A percentile compares a stretch with the other conserved stretches of the same genome.
Conservation (phyloP, 2,113 vertebrate species). For the Vulpes lagopus region DNA sequence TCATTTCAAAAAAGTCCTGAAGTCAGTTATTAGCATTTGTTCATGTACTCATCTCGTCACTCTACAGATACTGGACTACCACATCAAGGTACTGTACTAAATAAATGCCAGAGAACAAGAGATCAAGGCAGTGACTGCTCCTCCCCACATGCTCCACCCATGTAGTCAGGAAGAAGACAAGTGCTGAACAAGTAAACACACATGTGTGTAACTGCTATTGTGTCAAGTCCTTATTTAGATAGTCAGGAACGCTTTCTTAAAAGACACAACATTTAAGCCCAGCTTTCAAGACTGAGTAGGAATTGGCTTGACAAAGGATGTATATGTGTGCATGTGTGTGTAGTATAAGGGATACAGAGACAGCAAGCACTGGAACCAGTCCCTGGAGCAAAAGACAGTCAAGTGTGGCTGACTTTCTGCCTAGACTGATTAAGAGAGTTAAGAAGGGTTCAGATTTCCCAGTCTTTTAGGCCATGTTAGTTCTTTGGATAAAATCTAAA, state of each 20-base stretch:
- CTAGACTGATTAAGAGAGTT: not conserved
- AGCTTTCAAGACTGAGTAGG: not conserved
- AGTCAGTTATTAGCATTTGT: not conserved
- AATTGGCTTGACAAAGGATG: not conserved
- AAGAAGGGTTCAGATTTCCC: not conserved
- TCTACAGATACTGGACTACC: not conserved
- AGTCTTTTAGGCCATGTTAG: not conserved
- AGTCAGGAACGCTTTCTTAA: not conserved
- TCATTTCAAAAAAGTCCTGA: not conserved
- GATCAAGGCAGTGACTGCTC: not conserved
- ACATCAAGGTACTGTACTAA: too few relatives aligned
- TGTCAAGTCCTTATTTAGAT: not conserved
- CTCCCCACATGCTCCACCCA: not conserved
- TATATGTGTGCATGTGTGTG: not conserved
- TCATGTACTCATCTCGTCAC: not conserved
- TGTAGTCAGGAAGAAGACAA: not conserved
- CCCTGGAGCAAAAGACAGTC: not conserved
- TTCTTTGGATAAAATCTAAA: conserved; percentile 36
- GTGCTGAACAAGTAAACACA: not conserved
- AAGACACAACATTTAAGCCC: not conserved
- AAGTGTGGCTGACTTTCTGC: not conserved
- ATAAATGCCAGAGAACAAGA: not conserved
- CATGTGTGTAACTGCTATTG: not conserved
- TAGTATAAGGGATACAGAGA: not conserved
- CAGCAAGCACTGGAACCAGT: not conserved